phyloP scores from a whole-genome alignment of 2,888 invertebrate species.

The Biston stratarius region DNA sequence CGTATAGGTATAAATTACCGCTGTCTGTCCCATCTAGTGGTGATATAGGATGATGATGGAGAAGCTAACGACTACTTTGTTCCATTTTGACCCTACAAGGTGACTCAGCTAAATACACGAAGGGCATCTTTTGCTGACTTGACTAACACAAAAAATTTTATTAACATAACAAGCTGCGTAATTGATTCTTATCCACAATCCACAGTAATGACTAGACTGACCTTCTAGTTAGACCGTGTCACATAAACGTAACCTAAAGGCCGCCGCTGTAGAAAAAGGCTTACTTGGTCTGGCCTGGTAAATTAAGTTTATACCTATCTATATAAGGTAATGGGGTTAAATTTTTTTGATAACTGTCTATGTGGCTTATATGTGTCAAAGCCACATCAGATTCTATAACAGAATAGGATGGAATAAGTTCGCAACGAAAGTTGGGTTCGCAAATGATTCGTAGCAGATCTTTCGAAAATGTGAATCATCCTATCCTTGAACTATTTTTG shows the following conservation, averaged over 20 bases:
- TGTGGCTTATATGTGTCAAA: too few species aligned
- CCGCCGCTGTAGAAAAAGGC: constrained; percentile 17
- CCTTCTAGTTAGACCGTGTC: constrained; percentile 23
- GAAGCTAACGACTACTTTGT: not conserved
- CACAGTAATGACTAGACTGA: constrained; percentile 27
- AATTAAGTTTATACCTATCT: too few species aligned
- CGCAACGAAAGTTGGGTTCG: not conserved
- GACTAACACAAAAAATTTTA: constrained; percentile 14
- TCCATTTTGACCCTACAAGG: not conserved
- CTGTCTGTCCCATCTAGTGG: not conserved
- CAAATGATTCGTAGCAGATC: not conserved
- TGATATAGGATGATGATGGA: not conserved
- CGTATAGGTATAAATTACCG: not conserved
- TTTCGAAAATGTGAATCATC: not conserved
- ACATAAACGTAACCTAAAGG: constrained; percentile 6
- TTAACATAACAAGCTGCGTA: constrained; percentile 16
- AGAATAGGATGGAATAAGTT: too few species aligned
- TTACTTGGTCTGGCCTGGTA: constrained; percentile 16
- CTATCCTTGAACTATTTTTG: not conserved
- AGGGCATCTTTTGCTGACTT: constrained; percentile 21
- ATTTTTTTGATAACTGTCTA: too few species aligned
- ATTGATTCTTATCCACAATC: constrained; percentile 29
- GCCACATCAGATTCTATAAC: too few species aligned
- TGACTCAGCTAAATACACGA: constrained; percentile 15
- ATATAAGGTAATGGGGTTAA: too few species aligned